These are phyloP conservation scores for Hemicrepidius hirtus DNA, from an alignment of 2,888 invertebrate genomes.

Conservation along the genomic window DNA sequence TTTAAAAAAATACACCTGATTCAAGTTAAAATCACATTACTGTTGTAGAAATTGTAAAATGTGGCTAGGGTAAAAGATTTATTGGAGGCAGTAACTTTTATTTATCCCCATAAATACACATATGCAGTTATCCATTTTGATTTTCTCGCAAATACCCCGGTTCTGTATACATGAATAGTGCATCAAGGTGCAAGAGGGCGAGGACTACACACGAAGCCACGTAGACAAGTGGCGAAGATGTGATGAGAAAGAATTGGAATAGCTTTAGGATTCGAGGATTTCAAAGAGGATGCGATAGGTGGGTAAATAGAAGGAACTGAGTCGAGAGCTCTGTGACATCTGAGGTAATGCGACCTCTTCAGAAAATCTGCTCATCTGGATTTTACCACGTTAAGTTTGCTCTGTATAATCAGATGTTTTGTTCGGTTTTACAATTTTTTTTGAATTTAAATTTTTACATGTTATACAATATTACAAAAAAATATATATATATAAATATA, in stretches of 20 bases:
- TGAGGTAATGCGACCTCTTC: slow-evolving; percentile 37
- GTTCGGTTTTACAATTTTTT: not conserved
- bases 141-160: slow-evolving; percentile 37
- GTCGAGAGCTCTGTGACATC: slow-evolving; percentile 40
- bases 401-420: slow-evolving; percentile 19
- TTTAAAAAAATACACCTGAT: not conserved
- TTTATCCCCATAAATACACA: slow-evolving; percentile 22
- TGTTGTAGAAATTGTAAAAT: slow-evolving; percentile 14
- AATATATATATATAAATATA: slow-evolving; percentile 11
- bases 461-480: not conserved
- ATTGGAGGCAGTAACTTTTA: slow-evolving; percentile 6
- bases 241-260: slow-evolving; percentile 41
- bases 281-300: slow-evolving; percentile 39
- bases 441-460: not conserved
- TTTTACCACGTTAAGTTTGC: slow-evolving; percentile 30
- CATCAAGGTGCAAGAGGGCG: slow-evolving; percentile 44
- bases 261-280: slow-evolving; percentile 40
- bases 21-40: not conserved
- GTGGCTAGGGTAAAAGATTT: slow-evolving; percentile 17
- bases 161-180: slow-evolving; percentile 47
- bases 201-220: slow-evolving; percentile 29
- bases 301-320: slow-evolving; percentile 37
- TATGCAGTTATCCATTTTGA: slow-evolving; percentile 47
- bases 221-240: slow-evolving; percentile 39
- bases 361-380: slow-evolving; percentile 32